A percentile compares a stretch with the other conserved stretches of the same genome.
These are phyloP conservation scores for Sebastes minor DNA, from an alignment of 2,797 vertebrate genomes.

Conservation along the genomic window DNA sequence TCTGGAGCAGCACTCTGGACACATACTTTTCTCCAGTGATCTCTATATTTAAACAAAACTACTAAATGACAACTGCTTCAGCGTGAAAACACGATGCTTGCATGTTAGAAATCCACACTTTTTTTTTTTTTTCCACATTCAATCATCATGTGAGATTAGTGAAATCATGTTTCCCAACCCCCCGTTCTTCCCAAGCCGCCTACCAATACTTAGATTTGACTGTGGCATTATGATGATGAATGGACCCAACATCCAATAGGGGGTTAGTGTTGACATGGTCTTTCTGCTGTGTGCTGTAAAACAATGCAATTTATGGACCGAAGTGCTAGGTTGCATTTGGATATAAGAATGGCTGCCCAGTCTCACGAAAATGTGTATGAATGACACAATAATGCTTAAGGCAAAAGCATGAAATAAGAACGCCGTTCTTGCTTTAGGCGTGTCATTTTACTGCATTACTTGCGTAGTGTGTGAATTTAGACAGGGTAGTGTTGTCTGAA, in stretches of 20 bases:
- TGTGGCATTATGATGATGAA: conserved; percentile 15
- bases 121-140: not conserved
- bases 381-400: too few species aligned
- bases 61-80: conserved; percentile 2
- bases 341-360: not conserved
- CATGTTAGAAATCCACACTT: not conserved
- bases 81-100: not conserved
- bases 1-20: conserved; percentile 39
- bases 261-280: conserved; percentile 4
- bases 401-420: too few species aligned
- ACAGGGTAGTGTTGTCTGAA: not conserved
- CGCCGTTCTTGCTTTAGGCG: too few species aligned
- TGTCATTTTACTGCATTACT: too few species aligned
- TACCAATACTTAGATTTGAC: not conserved
- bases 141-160: not conserved
- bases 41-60: conserved; percentile 33
- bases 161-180: conserved; percentile 5
- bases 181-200: not conserved
- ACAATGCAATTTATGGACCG: not conserved
- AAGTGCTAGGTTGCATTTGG: not conserved
- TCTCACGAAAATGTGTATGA: too few species aligned
- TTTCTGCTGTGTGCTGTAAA: not conserved
- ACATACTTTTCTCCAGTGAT: conserved; percentile 46
- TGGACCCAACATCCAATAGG: not conserved
- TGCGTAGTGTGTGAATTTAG: not conserved